Evolutionary conservation across 2,888 invertebrate species (phyloP).

Genomic region (Tuberolachnus salignus): DNA sequence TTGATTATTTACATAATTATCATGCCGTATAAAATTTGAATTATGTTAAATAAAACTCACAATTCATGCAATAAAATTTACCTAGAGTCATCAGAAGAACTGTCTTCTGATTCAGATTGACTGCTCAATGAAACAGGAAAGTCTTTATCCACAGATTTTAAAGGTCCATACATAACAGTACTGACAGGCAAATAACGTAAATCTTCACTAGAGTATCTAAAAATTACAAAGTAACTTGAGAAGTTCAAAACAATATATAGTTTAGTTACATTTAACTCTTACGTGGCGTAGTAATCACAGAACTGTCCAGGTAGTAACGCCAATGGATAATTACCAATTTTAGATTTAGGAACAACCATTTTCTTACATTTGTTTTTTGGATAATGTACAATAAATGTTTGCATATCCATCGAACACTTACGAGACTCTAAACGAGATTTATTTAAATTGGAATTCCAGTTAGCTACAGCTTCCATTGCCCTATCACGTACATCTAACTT

Average conservation of each 20-base stretch:
- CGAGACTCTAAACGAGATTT: slow-evolving; percentile 72
- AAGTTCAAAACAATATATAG: slow-evolving; percentile 47
- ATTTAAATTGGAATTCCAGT: slow-evolving; percentile 89
- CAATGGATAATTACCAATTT: slow-evolving; percentile 81
- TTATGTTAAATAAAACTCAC: slow-evolving; percentile 43
- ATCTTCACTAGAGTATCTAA: slow-evolving; percentile 78
- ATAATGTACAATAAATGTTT: slow-evolving; percentile 84
- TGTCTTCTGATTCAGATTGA: slow-evolving; percentile 65
- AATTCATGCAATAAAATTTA: slow-evolving; percentile 58
- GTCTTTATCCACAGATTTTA: slow-evolving; percentile 63
- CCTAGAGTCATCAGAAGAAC: slow-evolving; percentile 66
- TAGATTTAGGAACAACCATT: slow-evolving; percentile 66
- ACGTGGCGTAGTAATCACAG: slow-evolving; percentile 81
- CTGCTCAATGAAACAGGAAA: slow-evolving; percentile 65
- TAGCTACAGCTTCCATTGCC: slow-evolving; percentile 82
- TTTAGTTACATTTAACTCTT: slow-evolving; percentile 59
- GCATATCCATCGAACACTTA: slow-evolving; percentile 86
- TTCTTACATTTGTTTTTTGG: slow-evolving; percentile 66
- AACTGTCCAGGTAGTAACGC: slow-evolving; percentile 96
- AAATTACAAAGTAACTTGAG: slow-evolving; percentile 57
- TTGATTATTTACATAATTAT: slow-evolving; percentile 29
- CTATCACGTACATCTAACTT: slow-evolving; percentile 59
- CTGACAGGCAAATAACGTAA: slow-evolving; percentile 91
- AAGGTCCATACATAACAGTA: slow-evolving; percentile 77
- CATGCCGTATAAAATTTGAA: slow-evolving; percentile 48